These are phyloP conservation scores for Nemopilema nomurai DNA, from an alignment of 30 jellyfish, hydroid and myxozoan genomes.

Conservation along the genomic window DNA sequence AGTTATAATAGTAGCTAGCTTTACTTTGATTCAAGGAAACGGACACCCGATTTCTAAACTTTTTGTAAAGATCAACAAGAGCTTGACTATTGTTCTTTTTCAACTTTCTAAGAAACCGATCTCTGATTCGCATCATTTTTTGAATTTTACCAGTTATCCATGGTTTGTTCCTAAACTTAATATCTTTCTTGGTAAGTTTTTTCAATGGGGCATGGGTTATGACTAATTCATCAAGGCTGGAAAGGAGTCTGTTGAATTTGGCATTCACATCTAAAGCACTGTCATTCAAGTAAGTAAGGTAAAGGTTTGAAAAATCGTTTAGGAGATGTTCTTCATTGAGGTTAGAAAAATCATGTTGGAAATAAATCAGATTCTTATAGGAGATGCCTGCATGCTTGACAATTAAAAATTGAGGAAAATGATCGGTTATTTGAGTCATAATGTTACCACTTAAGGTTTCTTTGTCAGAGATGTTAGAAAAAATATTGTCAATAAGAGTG, in stretches of 20 bases:
- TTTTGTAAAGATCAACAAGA: slow-evolving; percentile 22
- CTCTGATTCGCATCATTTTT: slow-evolving; percentile 67
- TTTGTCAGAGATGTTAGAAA: slow-evolving; percentile 54
- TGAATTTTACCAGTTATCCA: slow-evolving; percentile 57
- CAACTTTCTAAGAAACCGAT: slow-evolving; percentile 32
- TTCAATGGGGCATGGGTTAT: slow-evolving; percentile 60
- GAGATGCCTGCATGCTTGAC: slow-evolving; percentile 65
- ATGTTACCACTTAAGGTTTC: slow-evolving; percentile 62
- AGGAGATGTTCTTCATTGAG: slow-evolving; percentile 52
- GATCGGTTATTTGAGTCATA: slow-evolving; percentile 67
- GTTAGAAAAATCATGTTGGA: slow-evolving; percentile 53
- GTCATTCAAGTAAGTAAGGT: slow-evolving; percentile 33
- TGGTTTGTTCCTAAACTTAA: slow-evolving; percentile 63
- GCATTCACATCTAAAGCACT: slow-evolving; percentile 41
- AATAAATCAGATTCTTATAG: slow-evolving; percentile 42
- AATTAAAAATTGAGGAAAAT: slow-evolving; percentile 67
- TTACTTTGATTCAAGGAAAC: slow-evolving; percentile 52
- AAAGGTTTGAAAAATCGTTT: slow-evolving; percentile 56
- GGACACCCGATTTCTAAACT: slow-evolving; percentile 42
- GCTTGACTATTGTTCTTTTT: slow-evolving; percentile 18
- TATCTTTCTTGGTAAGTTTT: slow-evolving; percentile 44
- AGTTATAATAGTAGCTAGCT: slow-evolving; percentile 54
- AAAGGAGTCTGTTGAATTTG: slow-evolving; percentile 47
- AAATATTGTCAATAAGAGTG: slow-evolving; percentile 60
- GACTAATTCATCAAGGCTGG: slow-evolving; percentile 48